Conservation (phyloP, 1,140 invertebrate genomes). For the Globodera rostochiensis region DNA sequence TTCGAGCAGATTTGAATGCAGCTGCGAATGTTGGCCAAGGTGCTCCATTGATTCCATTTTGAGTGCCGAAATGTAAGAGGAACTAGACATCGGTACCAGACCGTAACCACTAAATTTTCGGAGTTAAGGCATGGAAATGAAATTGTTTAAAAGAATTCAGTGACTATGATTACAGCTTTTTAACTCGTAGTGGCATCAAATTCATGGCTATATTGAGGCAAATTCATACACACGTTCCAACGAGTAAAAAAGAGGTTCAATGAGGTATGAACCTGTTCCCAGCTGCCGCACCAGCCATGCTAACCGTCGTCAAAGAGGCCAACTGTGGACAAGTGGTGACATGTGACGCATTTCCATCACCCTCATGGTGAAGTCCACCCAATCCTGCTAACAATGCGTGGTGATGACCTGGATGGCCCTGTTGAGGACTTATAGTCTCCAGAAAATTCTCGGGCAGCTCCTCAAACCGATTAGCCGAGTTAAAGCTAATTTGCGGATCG, state of each 20-base stretch:
- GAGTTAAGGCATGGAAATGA: neutral
- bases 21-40: constrained; percentile 27
- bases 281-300: constrained; percentile 28
- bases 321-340: constrained; percentile 31
- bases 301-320: constrained; percentile 39
- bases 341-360: constrained; percentile 11
- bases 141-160: too few relatives aligned
- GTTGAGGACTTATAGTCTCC: constrained; percentile 62
- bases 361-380: constrained; percentile 13
- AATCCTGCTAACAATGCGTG: constrained; percentile 17
- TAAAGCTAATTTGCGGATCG: constrained; percentile 55
- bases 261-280: constrained; percentile 6
- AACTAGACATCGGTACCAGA: constrained; percentile 38
- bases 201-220: too few relatives aligned
- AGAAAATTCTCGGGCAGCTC: constrained; percentile 64
- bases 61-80: constrained; percentile 38
- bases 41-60: constrained; percentile 44
- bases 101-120: constrained; percentile 37
- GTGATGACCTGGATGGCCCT: constrained; percentile 32
- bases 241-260: neutral
- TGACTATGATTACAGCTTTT: too few relatives aligned
- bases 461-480: constrained; percentile 53
- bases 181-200: too few relatives aligned
- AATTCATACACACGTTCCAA: too few relatives aligned
- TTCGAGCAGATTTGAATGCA: constrained; percentile 25